Conservation (phyloP, 2,113 vertebrate species). For the Indri indri region DNA sequence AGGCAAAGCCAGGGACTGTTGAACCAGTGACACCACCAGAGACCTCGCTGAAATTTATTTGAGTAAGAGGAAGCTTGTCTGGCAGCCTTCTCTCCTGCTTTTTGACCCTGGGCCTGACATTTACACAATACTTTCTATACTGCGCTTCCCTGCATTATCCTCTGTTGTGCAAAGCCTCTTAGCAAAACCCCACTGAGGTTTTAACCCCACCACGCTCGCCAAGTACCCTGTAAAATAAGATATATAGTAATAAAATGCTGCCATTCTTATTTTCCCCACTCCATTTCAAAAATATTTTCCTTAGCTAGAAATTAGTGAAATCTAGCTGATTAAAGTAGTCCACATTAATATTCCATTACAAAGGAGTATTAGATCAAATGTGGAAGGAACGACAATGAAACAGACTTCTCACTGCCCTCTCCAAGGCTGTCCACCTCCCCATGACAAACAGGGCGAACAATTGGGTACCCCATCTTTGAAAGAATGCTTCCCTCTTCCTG, state of each 20-base stretch:
- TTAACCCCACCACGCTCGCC: neutral
- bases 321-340: neutral
- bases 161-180: neutral
- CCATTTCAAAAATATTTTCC: neutral
- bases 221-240: neutral
- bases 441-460: neutral
- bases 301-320: neutral
- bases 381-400: neutral
- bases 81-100: neutral
- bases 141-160: neutral
- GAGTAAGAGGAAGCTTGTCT: neutral
- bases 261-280: neutral
- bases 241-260: neutral
- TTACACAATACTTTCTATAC: neutral
- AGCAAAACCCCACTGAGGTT: neutral
- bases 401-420: neutral
- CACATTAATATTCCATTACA: neutral
- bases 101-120: neutral
- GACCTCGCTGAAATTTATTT: neutral
- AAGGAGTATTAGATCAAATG: neutral
- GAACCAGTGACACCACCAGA: neutral
- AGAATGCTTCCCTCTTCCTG: neutral
- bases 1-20: neutral
- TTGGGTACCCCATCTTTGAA: neutral
- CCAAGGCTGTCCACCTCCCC: too few relatives aligned